phyloP scores from a whole-genome alignment of 2,888 invertebrate species.

The Villa cingulata region DNA sequence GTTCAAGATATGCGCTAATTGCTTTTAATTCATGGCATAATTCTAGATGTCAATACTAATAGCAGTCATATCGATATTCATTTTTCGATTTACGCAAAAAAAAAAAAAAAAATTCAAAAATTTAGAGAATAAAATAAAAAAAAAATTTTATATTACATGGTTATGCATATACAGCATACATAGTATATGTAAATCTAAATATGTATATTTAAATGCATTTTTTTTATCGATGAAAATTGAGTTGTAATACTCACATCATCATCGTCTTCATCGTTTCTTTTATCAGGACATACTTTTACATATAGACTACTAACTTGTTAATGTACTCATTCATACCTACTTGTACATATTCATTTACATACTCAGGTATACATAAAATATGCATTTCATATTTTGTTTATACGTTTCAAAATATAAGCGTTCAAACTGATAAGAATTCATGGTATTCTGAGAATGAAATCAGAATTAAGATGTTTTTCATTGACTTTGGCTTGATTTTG shows the following conservation, averaged over 20 bases:
- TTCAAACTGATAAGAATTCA: slow-evolving; percentile 6
- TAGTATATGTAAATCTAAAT: no score
- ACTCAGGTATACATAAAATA: no score
- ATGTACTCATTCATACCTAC: no score
- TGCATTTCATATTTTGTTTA: neutral
- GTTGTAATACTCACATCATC: slow-evolving; percentile 3
- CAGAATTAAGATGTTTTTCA: neutral
- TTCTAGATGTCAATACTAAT: slow-evolving; percentile 6
- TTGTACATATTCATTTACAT: no score
- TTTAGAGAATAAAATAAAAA: no score
- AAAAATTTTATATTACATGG: no score
- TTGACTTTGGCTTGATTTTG: slow-evolving; percentile 1
- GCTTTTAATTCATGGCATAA: slow-evolving; percentile 6
- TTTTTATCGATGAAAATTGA: slow-evolving; percentile 8
- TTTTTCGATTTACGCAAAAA: neutral
- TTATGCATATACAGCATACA: no score
- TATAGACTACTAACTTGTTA: no score
- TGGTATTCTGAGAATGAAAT: neutral
- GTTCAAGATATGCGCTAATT: slow-evolving; percentile 6
- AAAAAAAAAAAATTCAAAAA: no score
- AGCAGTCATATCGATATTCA: neutral
- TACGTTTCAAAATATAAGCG: neutral
- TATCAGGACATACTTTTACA: no score
- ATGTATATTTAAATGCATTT: no score
- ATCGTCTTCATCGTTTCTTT: slow-evolving; percentile 4